Base-by-base conservation (phyloP, 2,113 vertebrate species). In the Myrmecophaga tridactyla region DNA sequence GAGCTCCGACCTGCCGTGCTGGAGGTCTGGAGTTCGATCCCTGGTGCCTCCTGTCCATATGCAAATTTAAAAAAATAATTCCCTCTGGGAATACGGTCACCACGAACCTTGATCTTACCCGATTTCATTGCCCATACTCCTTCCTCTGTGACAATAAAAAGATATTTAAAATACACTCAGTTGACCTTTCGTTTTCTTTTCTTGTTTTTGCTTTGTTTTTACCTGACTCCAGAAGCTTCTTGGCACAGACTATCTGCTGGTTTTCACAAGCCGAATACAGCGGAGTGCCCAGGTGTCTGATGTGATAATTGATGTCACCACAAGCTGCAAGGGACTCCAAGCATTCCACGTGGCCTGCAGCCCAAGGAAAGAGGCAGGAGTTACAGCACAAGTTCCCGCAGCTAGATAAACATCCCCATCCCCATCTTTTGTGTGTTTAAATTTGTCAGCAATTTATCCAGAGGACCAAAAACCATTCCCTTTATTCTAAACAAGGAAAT, bases 171-270 rank as follows among this genome's bases (percentile, higher is more conserved):
- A 67, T 46, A 77, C 39, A 27, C 46, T 81, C 76, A 58, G 51
- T 4, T 1, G 51, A 88, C 23, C 58, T 92, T 84, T 70, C 31
- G 23, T 95, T 75, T 63, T 31, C 81, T 90, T 41, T 41, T 41
- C 80, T 92, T 29, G 13, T 18, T 85, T 83, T 56, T 20, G 41
- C 96, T 94, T 31, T 34, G 13, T 63, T 95, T 96, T 98, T 98
- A 99, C 99, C 99, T 83, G 99, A 98, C n/a, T 99, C 98, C 46
- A 99, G 99, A 56, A 99, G 98, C 89, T 97, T 99, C 98, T 80
- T 99, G 82, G 96, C 99, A 81, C 98, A 98, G 51, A 89, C 97
- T 58, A 98, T 82, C 51, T 98, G 98, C 95, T 98, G 98, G 83
- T 99, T 98, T 94, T 98, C 98, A 98, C 99, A 99, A 36, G 99